phyloP scores from a whole-genome alignment of 2,888 invertebrate species.

The Tuta absoluta region DNA sequence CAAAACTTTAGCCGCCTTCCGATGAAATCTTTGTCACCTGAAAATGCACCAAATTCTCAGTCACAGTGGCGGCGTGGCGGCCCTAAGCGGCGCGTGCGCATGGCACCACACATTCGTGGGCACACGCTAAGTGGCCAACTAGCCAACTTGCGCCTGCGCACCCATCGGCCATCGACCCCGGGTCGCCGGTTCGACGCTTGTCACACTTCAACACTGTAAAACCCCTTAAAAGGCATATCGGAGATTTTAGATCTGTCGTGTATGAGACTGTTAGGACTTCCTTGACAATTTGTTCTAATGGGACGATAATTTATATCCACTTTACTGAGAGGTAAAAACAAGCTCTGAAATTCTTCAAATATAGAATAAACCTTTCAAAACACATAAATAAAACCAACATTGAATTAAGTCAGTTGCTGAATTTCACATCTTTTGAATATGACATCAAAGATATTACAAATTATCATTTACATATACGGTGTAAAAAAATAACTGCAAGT shows the following conservation, averaged over 20 bases:
- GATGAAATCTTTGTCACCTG: not conserved
- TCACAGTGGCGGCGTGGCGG: not conserved
- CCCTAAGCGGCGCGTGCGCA: conserved; percentile 33
- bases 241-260: conserved; percentile 24
- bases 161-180: conserved; percentile 51
- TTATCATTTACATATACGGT: no score
- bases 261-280: not conserved
- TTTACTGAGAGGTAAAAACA: not conserved
- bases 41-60: not conserved
- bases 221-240: conserved; percentile 22
- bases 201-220: conserved; percentile 41
- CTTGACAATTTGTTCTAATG: conserved; percentile 17
- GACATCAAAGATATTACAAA: no score
- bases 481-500: no score
- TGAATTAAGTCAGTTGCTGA: no score
- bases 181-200: conserved; percentile 49
- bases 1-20: not conserved
- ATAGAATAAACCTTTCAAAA: no score
- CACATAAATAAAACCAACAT: no score
- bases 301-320: not conserved
- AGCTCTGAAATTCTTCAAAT: not conserved
- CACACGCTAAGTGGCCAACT: conserved; percentile 47
- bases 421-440: no score
- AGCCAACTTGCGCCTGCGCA: conserved; percentile 43
- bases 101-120: conserved; percentile 36